phyloP scores from a whole-genome alignment of 2,888 invertebrate species.

The Drosophila longiperda region DNA sequence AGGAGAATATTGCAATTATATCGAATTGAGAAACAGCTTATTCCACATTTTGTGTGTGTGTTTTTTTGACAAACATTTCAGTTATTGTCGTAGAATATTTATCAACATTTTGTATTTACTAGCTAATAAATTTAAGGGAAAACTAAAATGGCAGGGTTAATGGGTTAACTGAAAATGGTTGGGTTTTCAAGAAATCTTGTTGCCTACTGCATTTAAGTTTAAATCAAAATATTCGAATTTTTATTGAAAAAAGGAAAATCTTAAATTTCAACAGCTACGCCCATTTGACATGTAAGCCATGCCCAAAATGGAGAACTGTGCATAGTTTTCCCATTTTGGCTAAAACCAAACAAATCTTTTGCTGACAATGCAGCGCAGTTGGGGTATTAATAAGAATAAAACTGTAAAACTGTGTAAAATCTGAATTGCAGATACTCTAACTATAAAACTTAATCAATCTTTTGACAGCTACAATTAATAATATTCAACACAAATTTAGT shows the following conservation, averaged over 20 bases:
- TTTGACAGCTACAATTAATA: neutral
- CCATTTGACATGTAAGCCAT: slow-evolving; percentile 59
- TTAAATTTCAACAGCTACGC: neutral
- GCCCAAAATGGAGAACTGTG: slow-evolving; percentile 56
- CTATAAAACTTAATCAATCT: neutral
- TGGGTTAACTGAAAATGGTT: neutral
- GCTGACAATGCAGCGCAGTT: slow-evolving; percentile 68
- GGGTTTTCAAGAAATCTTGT: neutral
- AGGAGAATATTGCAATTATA: neutral
- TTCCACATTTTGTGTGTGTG: neutral
- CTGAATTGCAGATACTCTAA: slow-evolving; percentile 25
- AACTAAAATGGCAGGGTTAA: too few relatives aligned
- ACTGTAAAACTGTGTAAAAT: neutral
- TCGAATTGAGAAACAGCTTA: neutral
- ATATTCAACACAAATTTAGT: neutral
- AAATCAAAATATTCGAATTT: neutral
- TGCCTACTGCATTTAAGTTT: neutral
- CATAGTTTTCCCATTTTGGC: slow-evolving; percentile 66
- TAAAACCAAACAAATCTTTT: slow-evolving; percentile 64
- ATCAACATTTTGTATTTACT: neutral
- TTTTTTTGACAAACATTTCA: neutral
- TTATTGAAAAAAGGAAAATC: neutral
- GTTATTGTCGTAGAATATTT: neutral
- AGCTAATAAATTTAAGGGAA: neutral
- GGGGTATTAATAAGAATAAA: slow-evolving; percentile 64